Conservation (phyloP, 1,140 invertebrate genomes). For the Bombus superbus region DNA sequence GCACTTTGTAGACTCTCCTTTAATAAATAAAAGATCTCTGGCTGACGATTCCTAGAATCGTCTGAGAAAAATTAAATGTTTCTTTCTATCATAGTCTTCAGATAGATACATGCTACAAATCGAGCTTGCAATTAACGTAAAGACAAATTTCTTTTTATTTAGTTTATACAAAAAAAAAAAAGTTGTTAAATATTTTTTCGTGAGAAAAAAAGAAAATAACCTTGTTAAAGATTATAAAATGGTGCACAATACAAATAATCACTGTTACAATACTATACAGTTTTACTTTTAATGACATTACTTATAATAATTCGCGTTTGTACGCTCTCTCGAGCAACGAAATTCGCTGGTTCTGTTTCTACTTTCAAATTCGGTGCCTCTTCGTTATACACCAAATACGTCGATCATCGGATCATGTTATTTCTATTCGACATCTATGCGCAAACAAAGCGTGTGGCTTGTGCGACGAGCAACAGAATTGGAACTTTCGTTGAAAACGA, state of each 20-base stretch:
- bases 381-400: background rate
- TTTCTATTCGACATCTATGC: background rate
- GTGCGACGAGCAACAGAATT: slow-evolving; percentile 17
- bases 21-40: slow-evolving; percentile 42
- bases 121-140: slow-evolving; percentile 9
- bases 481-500: slow-evolving; percentile 8
- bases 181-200: background rate
- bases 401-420: background rate
- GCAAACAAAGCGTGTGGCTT: background rate
- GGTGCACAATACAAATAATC: slow-evolving; percentile 26
- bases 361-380: slow-evolving; percentile 1
- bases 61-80: background rate
- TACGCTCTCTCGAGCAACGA: slow-evolving; percentile 1
- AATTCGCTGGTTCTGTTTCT: background rate
- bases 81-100: background rate
- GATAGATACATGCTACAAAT: slow-evolving; percentile 6
- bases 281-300: slow-evolving; percentile 28
- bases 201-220: slow-evolving; percentile 14
- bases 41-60: slow-evolving; percentile 46
- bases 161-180: slow-evolving; percentile 20
- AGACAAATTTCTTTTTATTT: slow-evolving; percentile 3
- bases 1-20: slow-evolving; percentile 1
- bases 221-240: slow-evolving; percentile 17
- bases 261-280: background rate
- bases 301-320: slow-evolving; percentile 2